phyloP scores from a whole-genome alignment of 2,113 vertebrate species.

The Genyomyrus donnyi region DNA sequence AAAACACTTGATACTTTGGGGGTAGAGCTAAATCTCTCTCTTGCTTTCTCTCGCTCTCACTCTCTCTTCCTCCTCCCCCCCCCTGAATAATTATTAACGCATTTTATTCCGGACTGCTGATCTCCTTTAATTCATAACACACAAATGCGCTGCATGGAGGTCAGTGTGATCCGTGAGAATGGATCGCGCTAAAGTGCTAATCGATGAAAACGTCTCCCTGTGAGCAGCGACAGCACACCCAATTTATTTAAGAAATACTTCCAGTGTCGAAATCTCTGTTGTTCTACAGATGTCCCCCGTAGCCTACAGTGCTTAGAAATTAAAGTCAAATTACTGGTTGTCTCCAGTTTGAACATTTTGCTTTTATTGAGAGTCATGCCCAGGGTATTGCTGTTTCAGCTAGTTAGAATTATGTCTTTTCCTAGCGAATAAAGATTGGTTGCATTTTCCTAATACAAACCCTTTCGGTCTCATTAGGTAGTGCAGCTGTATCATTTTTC shows the following conservation, averaged over 20 bases:
- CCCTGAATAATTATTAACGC: slow-evolving; percentile 39
- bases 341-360: slow-evolving; percentile 16
- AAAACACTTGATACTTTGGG: slow-evolving; percentile 53
- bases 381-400: slow-evolving; percentile 17
- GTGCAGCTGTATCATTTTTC: background rate
- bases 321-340: slow-evolving; percentile 21
- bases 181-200: slow-evolving; percentile 78
- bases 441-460: background rate
- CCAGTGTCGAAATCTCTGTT: slow-evolving; percentile 25
- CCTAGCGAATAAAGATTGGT: slow-evolving; percentile 13
- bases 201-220: slow-evolving; percentile 81
- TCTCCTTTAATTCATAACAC: slow-evolving; percentile 46
- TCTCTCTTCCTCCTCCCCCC: slow-evolving; percentile 32
- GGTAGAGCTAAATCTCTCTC: slow-evolving; percentile 46
- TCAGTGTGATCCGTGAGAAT: slow-evolving; percentile 81
- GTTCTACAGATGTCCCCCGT: slow-evolving; percentile 37
- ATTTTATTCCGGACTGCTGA: slow-evolving; percentile 18
- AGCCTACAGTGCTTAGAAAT: slow-evolving; percentile 21
- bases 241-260: slow-evolving; percentile 55
- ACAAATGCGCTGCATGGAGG: slow-evolving; percentile 62
- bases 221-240: slow-evolving; percentile 67
- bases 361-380: slow-evolving; percentile 17
- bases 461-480: background rate
- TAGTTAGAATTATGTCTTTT: slow-evolving; percentile 14
- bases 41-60: background rate